Conservation (phyloP, 2,113 vertebrate species). For the Geococcyx californianus region DNA sequence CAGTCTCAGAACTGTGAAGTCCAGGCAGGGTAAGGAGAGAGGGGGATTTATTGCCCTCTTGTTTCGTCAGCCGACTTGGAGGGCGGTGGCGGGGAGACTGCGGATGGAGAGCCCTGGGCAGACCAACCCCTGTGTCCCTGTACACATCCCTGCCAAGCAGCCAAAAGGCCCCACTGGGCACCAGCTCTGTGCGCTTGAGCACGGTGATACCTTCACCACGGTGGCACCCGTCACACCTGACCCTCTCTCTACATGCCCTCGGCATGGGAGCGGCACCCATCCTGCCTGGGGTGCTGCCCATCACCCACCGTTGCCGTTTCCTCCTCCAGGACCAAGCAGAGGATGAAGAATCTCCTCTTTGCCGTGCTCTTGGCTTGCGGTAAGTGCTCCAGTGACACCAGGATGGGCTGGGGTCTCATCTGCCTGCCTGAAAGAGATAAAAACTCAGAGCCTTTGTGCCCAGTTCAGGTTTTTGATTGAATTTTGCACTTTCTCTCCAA, state of each 20-base stretch:
- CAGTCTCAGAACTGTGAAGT: neutral
- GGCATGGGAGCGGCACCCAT: neutral
- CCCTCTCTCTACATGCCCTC: fast-evolving
- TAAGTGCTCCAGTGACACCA: neutral
- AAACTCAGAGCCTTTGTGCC: neutral
- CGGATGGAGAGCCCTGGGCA: neutral
- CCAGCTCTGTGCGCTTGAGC: fast-evolving
- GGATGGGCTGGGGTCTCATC: neutral
- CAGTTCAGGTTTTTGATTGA: neutral
- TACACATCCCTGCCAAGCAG: neutral
- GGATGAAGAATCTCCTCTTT: conserved; percentile 53
- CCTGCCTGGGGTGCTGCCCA: neutral
- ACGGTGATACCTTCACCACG: fast-evolving
- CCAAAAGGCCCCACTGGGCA: fast-evolving
- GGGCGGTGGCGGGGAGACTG: fast-evolving
- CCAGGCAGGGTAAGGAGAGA: neutral
- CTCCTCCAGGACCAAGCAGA: neutral
- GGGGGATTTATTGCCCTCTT: neutral
- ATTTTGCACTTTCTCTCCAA: neutral
- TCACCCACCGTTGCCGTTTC: fast-evolving
- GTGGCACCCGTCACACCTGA: neutral
- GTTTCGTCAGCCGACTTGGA: neutral
- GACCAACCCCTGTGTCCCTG: neutral
- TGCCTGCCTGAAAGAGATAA: fast-evolving
- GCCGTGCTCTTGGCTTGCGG: conserved; percentile 9